Evolutionary conservation across 2,113 vertebrate species (phyloP), one percentile per base, ranked within the genome.

Genomic region (Pipra filicauda): DNA sequence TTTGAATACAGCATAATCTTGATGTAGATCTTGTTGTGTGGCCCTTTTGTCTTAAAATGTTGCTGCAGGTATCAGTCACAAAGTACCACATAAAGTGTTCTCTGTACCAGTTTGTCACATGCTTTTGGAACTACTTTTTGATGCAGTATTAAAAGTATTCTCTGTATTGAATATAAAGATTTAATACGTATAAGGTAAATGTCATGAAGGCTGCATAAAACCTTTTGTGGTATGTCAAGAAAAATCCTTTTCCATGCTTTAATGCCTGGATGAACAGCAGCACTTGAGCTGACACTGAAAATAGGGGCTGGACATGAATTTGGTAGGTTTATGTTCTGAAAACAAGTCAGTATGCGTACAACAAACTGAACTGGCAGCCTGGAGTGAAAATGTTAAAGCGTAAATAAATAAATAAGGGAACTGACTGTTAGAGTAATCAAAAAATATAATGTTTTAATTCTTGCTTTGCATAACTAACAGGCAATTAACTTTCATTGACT

Each of bases 401-500:
- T 93, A 95, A 89, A 92, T 86, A 95, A 96, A 88, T 61, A 94
- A 95, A 91, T 59, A 91, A 88, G 21, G 81, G 94, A 91, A 96
- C n/a, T 85, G 54, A 81, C 35, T 96, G 67, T 70, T 95, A 91
- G 65, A 94, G 43, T 91, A 97, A 96, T 95, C 83, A 97, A 88
- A 92, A 97, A 94, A 89, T 88, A 91, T 52, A 90, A 73, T 73
- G 39, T 52, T 59, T 71, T 73, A 72, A 54, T 85, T 89, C 48
- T 93, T 85, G 74, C 91, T 97, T 92, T 97, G 92, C 86, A 71
- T 93, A 97, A 87, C 67, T 85, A 96, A 93, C 91, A 95, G 95
- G 72, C 93, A 96, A 89, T 98, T 97, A 97, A 72, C 90, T 96
- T 95, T 93, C 87, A 94, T 94, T 95, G 73, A 90, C 91, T 95